Evolutionary conservation across 2,113 vertebrate species (phyloP), one percentile per base, ranked within the genome.

Genomic region (Strigops habroptila): DNA sequence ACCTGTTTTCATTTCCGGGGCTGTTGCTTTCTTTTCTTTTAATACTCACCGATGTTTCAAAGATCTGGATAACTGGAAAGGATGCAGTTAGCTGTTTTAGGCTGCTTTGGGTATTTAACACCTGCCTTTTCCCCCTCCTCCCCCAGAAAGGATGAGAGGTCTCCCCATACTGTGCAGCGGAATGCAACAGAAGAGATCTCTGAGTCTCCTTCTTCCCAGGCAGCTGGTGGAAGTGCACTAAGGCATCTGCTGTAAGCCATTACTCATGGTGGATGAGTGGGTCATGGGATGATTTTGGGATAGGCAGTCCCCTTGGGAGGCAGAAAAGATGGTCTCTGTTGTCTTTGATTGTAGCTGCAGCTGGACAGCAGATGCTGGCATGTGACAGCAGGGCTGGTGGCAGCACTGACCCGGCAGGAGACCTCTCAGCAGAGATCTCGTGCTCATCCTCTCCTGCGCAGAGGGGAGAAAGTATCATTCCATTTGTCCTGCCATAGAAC

Each of bases 321-420:
- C 79, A 92, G 7, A 78, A 55, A 94, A 88, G 44, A 60, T 70
- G 59, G 81, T 83, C 78, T 92, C 92, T 97, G 77, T 53, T 90
- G 62, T 91, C 97, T 93, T 82, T 90, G 96, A 88, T 24, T 92
- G 89, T 48, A 65, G 60, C 81, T 93, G 84, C 67, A 79, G 83
- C 67, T 82, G 43, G 31, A 33, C 59, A 75, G 69, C 91, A 74
- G 63, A 60, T 30, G 33, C 6, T 78, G 60, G 53, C 11, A 2
- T 25, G 33, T 48, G 64, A 37, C 67, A 69, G 79, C 18, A 17
- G 43, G 12, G 48, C n/a, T 63, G 12, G 24, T 59, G 82, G 64
- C 73, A 90, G 59, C 57, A 49, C 39, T 4, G 6, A 57, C 27
- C 33, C 35, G 25, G 37, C 25, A 55, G 73, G 22, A 85, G 76